Conservation (phyloP, 1,140 invertebrate genomes). For the Octopus bimaculoides region DNA sequence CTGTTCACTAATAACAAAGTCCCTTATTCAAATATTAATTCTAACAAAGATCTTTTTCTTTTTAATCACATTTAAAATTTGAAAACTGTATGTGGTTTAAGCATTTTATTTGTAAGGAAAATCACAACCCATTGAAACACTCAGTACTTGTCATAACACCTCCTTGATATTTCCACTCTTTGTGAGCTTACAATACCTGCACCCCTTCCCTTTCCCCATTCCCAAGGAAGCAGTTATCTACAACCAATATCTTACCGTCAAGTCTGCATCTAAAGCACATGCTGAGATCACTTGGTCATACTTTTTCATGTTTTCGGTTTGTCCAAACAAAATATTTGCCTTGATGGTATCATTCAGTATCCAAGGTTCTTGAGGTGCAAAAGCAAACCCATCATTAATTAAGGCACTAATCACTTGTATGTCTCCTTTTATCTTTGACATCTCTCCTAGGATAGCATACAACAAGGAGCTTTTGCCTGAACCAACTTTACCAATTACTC, state of each 20-base stretch:
- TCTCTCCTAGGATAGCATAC: slow-evolving; percentile 52
- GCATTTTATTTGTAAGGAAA: no score
- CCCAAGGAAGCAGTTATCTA: no score
- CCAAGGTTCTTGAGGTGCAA: slow-evolving; percentile 89
- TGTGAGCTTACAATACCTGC: no score
- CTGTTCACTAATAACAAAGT: no score
- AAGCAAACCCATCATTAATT: slow-evolving; percentile 37
- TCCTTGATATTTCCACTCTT: no score
- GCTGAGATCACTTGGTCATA: slow-evolving; percentile 75
- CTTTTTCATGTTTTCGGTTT: slow-evolving; percentile 71
- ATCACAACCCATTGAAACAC: no score
- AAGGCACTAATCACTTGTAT: slow-evolving; percentile 23
- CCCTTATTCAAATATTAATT: no score
- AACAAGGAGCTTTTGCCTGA: slow-evolving; percentile 54
- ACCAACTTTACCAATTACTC: slow-evolving; percentile 55
- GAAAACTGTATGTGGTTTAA: no score
- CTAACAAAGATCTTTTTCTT: no score
- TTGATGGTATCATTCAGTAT: slow-evolving; percentile 83
- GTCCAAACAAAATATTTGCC: slow-evolving; percentile 92
- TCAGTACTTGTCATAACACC: no score
- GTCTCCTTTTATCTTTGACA: slow-evolving; percentile 40
- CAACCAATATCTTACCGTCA: slow-evolving; percentile 56
- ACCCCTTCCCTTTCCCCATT: no score
- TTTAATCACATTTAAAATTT: no score
- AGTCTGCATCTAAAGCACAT: slow-evolving; percentile 78